Percentiles rank a stretch among this genome's conserved stretches.
Evolutionary conservation across 2,113 vertebrate species (phyloP).

Genomic region (Myrmophylax atrothorax): DNA sequence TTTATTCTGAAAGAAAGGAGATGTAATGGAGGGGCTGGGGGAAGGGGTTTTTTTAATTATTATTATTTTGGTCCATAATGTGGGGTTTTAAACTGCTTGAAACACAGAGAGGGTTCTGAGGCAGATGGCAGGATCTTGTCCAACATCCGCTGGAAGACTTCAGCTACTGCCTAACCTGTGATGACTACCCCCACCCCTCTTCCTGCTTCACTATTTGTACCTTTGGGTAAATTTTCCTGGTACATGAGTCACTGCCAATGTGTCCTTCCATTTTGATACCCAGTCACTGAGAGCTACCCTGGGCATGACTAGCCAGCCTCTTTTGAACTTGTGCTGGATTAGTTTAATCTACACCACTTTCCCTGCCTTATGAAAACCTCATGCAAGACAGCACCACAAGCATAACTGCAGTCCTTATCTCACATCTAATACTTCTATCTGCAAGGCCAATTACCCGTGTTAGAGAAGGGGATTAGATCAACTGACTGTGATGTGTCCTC

Average conservation of each 20-base stretch:
- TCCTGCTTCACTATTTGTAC: not conserved
- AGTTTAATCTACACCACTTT: not conserved
- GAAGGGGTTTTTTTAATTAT: rapidly evolving
- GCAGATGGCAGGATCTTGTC: not conserved
- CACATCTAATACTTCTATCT: not conserved
- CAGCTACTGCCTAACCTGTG: not conserved
- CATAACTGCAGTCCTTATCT: not conserved
- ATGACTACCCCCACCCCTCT: not conserved
- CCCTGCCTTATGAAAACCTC: not conserved
- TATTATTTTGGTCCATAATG: not conserved
- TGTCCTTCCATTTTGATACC: not conserved
- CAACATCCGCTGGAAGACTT: rapidly evolving
- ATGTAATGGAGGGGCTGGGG: rapidly evolving
- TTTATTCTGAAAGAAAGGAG: not conserved
- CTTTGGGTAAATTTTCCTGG: not conserved
- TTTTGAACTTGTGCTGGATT: not conserved
- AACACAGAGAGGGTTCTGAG: not conserved
- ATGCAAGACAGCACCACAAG: not conserved
- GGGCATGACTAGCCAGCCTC: not conserved
- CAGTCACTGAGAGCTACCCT: not conserved
- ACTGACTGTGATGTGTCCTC: not conserved
- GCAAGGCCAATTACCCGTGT: not conserved
- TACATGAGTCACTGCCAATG: not conserved
- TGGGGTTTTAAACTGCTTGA: not conserved
- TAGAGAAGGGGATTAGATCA: not conserved